Percentiles rank a stretch among this genome's conserved stretches.
These are phyloP conservation scores for Magallana gigas DNA, from an alignment of 1,140 invertebrate species.

Conservation along the genomic window DNA sequence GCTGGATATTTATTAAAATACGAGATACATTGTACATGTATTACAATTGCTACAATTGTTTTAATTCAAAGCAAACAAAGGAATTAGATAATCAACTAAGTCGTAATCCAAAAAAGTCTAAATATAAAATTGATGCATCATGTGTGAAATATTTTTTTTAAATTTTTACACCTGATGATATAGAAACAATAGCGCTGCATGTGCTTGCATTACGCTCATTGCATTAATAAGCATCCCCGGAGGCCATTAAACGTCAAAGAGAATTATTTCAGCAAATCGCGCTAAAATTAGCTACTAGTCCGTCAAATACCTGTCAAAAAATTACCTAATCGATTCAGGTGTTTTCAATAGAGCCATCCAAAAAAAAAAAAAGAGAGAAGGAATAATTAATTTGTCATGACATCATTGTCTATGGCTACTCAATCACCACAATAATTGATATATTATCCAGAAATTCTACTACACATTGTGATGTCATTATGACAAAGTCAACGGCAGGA, in stretches of 20 bases:
- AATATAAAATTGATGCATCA: slow-evolving; percentile 7
- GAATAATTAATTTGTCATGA: slow-evolving; percentile 12
- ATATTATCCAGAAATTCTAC: not conserved
- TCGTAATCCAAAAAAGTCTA: not conserved
- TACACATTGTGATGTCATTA: slow-evolving; percentile 26
- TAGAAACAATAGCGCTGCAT: not conserved
- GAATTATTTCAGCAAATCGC: slow-evolving; percentile 2
- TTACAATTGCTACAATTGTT: not conserved
- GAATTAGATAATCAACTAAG: not conserved
- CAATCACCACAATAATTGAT: slow-evolving; percentile 27
- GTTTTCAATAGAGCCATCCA: not conserved
- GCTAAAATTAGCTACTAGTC: not conserved
- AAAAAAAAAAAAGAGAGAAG: slow-evolving; percentile 1
- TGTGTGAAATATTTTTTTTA: not conserved
- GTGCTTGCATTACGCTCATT: not conserved
- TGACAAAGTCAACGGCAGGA: not conserved
- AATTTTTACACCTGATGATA: not conserved
- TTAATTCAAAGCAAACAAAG: not conserved
- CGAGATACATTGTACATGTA: no score
- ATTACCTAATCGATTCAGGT: not conserved
- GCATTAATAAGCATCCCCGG: not conserved
- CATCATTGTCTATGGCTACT: not conserved
- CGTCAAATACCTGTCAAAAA: slow-evolving; percentile 13
- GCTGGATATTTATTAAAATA: no score
- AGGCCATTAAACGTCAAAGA: not conserved